phyloP scores from a whole-genome alignment of 2,113 vertebrate species.

The Carettochelys insculpta region DNA sequence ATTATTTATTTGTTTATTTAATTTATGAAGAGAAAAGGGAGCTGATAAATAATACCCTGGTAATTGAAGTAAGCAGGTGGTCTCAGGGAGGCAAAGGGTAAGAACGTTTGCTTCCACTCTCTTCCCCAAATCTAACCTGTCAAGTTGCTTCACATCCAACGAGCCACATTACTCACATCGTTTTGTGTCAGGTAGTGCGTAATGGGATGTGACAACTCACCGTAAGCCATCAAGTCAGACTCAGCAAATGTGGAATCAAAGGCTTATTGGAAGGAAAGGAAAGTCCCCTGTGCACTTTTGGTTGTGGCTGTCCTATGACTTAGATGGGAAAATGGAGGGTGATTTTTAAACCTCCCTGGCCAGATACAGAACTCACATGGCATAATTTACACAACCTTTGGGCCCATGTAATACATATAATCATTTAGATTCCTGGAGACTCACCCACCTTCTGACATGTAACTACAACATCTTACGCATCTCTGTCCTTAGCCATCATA shows the following conservation, averaged over 20 bases:
- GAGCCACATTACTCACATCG: neutral
- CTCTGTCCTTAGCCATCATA: neutral
- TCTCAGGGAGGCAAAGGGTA: neutral
- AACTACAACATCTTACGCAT: slow-evolving; percentile 1
- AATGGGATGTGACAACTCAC: slow-evolving; percentile 26
- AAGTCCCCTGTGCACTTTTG: neutral
- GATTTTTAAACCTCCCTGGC: neutral
- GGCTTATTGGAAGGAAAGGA: neutral
- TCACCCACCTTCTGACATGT: neutral
- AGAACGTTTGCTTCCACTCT: neutral
- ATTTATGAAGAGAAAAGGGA: neutral
- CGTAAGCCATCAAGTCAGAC: neutral
- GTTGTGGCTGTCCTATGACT: neutral
- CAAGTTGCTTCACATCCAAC: neutral
- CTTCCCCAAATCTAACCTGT: slow-evolving; percentile 5
- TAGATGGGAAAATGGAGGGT: neutral
- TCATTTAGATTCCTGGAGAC: neutral
- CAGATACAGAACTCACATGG: neutral
- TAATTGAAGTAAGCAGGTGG: neutral
- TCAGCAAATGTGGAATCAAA: neutral
- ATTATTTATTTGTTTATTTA: neutral
- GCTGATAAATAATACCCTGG: neutral
- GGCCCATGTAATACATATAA: neutral
- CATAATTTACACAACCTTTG: neutral
- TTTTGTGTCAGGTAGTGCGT: neutral